Percentiles rank a stretch among this genome's conserved stretches.
phyloP scores from a whole-genome alignment of 2,797 vertebrate genomes.

The Podarcis lilfordi region DNA sequence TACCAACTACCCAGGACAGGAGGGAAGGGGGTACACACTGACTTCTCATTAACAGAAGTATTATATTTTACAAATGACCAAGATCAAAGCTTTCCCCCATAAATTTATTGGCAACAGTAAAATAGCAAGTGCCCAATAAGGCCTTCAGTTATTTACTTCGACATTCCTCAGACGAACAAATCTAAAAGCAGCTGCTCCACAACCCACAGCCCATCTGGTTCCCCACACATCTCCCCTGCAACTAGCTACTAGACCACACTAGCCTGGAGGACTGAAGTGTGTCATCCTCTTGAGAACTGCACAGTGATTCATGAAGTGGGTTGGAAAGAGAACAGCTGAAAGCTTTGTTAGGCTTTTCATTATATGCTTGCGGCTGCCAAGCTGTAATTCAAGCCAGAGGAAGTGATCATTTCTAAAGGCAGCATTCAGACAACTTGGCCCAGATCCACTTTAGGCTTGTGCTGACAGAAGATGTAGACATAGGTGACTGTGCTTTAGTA shows the following conservation, averaged over 20 bases:
- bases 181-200: background rate
- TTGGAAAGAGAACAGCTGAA: slow-evolving; percentile 1
- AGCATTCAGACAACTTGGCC: slow-evolving; percentile 21
- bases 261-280: slow-evolving; percentile 21
- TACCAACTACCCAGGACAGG: background rate
- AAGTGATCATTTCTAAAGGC: background rate
- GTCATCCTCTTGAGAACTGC: slow-evolving; percentile 32
- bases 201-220: slow-evolving; percentile 24
- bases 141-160: background rate
- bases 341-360: slow-evolving; percentile 31
- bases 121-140: background rate
- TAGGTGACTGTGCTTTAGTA: background rate
- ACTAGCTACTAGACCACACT: slow-evolving; percentile 23
- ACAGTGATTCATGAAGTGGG: slow-evolving; percentile 12
- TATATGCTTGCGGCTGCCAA: slow-evolving; percentile 8
- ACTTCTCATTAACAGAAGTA: background rate
- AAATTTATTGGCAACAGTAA: background rate
- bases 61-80: background rate
- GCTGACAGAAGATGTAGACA: background rate
- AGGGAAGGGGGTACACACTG: background rate
- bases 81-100: background rate
- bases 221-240: background rate
- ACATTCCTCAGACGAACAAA: background rate
- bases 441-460: background rate
- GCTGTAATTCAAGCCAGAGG: background rate